Percentiles rank a stretch among this genome's conserved stretches.
Conservation (phyloP, 2,797 vertebrate species). For the Labeo calbasu region DNA sequence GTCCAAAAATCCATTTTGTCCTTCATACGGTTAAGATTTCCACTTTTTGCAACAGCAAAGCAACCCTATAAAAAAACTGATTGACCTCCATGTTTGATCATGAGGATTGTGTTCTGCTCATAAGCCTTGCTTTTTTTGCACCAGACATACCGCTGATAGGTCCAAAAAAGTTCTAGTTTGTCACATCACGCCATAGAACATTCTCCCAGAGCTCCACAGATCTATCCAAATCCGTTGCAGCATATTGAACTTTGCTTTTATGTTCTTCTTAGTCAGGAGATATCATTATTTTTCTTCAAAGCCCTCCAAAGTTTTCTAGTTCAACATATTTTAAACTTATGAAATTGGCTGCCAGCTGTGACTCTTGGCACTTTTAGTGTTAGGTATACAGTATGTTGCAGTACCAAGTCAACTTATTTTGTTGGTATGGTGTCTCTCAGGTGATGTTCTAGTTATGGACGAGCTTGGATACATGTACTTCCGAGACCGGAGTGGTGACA, state of each 20-base stretch:
- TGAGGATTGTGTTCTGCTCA: not conserved
- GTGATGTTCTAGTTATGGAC: slow-evolving; percentile 89
- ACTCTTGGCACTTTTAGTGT: not conserved
- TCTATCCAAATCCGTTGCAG: not conserved
- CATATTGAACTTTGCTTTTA: not conserved
- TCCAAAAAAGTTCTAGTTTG: not conserved
- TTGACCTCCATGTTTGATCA: not conserved
- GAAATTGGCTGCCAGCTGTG: not conserved
- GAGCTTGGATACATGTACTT: slow-evolving; percentile 91
- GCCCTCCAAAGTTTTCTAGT: not conserved
- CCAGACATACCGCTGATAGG: not conserved
- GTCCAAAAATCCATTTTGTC: too few species aligned
- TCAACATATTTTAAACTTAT: not conserved
- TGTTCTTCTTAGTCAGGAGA: not conserved
- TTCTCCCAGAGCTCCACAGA: not conserved
- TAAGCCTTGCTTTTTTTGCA: not conserved
- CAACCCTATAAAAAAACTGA: not conserved
- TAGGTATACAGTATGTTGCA: not conserved
- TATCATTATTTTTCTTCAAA: not conserved
- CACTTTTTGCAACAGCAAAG: not conserved
- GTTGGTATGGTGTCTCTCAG: slow-evolving; percentile 64
- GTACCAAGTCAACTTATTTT: not conserved
- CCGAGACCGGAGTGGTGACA: slow-evolving; percentile 86
- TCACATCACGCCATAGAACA: not conserved
- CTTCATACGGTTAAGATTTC: not conserved